phyloP scores from a whole-genome alignment of 2,797 vertebrate species.

The Caiman crocodilus region DNA sequence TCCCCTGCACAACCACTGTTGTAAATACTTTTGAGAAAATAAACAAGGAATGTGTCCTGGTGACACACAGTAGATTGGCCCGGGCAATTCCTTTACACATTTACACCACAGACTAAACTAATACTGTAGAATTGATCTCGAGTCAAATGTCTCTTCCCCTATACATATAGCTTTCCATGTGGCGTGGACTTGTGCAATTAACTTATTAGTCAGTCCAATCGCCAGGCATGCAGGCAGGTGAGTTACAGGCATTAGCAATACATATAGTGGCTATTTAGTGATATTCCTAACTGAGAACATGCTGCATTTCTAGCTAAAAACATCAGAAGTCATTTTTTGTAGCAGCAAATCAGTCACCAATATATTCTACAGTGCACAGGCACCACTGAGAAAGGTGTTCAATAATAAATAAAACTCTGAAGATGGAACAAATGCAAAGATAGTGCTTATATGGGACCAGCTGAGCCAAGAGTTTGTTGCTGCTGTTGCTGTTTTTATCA shows the following conservation, averaged over 20 bases:
- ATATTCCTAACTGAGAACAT: background rate
- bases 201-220: too few relatives aligned
- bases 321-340: conserved; percentile 40
- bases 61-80: background rate
- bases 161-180: background rate
- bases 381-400: background rate
- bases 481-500: background rate
- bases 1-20: background rate
- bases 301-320: background rate
- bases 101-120: background rate
- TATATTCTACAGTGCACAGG: background rate
- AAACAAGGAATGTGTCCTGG: background rate
- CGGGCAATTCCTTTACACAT: background rate
- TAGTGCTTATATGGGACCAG: background rate
- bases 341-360: conserved; percentile 37
- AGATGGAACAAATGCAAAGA: background rate
- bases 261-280: background rate
- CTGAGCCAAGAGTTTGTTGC: background rate
- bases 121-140: background rate
- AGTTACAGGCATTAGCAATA: background rate
- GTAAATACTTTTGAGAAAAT: background rate
- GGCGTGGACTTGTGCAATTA: background rate
- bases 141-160: background rate
- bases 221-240: background rate
- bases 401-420: conserved; percentile 23